Percentiles rank a stretch among this genome's conserved stretches.
Conservation (phyloP, 2,888 invertebrate species). For the Xestia xanthographa region DNA sequence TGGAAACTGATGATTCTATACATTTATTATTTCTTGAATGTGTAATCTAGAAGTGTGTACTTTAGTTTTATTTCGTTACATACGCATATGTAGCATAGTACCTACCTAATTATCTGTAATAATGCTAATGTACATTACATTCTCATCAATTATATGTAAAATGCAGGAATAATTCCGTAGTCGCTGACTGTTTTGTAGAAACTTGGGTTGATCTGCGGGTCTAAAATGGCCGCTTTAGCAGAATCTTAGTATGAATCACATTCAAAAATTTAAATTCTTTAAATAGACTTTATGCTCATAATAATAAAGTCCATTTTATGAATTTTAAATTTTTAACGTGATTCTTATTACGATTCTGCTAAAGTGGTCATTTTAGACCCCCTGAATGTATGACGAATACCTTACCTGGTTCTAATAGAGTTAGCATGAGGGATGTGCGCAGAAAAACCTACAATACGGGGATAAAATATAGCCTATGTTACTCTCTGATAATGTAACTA, state of each 20-base stretch:
- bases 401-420: not conserved
- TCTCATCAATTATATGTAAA: slow-evolving; percentile 8
- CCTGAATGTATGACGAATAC: not conserved
- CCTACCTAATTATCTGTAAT: slow-evolving; percentile 1
- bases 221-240: too few relatives aligned
- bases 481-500: too few relatives aligned
- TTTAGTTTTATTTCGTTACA: slow-evolving; percentile 1
- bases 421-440: not conserved
- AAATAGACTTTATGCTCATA: too few relatives aligned
- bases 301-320: too few relatives aligned
- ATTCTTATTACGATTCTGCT: too few relatives aligned
- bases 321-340: too few relatives aligned
- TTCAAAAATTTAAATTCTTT: too few relatives aligned
- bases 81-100: not conserved
- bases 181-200: not conserved
- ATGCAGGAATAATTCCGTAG: not conserved
- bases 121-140: not conserved
- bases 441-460: not conserved
- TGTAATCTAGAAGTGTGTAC: slow-evolving; percentile 20
- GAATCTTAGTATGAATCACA: too few relatives aligned
- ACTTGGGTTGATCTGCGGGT: slow-evolving; percentile 10
- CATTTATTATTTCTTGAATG: slow-evolving; percentile 12
- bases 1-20: not conserved
- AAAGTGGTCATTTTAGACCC: too few relatives aligned
- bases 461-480: too few relatives aligned